Evolutionary conservation across 2,797 vertebrate species (phyloP).

Genomic region (Lacerta viridis): DNA sequence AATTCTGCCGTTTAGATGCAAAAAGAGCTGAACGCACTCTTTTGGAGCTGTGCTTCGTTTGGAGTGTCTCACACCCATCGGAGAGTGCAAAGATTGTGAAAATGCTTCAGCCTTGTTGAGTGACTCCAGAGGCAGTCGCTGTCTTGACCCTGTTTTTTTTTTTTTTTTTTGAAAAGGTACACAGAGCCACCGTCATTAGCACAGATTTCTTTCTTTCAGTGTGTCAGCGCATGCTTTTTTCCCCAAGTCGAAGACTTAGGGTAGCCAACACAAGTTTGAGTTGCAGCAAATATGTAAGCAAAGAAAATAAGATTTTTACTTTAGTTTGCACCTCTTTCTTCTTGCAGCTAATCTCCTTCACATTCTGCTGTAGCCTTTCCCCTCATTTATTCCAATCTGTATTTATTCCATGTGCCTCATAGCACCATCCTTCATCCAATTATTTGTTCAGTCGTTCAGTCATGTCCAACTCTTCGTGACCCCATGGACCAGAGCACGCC

Average conservation of each 20-base stretch:
- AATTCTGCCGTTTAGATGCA: not conserved
- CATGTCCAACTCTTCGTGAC: too few species aligned
- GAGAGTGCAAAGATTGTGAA: conserved; percentile 44
- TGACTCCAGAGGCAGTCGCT: not conserved
- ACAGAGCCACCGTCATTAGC: conserved; percentile 10
- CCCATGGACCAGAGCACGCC: too few species aligned
- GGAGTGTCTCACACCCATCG: conserved; percentile 31
- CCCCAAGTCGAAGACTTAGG: not conserved
- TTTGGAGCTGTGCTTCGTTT: conserved; percentile 34
- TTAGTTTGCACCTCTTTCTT: not conserved
- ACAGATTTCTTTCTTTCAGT: conserved; percentile 5
- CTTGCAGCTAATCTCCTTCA: not conserved
- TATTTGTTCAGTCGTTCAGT: not conserved
- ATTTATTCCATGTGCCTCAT: not conserved
- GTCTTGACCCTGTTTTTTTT: conserved; percentile 15
- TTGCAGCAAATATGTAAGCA: not conserved
- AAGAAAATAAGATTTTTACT: not conserved
- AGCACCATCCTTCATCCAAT: not conserved
- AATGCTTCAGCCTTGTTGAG: conserved; percentile 24
- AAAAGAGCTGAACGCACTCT: conserved; percentile 20
- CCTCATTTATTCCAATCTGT: not conserved
- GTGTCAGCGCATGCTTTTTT: not conserved
- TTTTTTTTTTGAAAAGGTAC: not conserved
- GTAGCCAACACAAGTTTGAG: not conserved
- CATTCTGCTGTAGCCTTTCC: not conserved